Evolutionary conservation across 2,888 invertebrate genomes (phyloP).

Genomic region (Drosophila flavopinicola): DNA sequence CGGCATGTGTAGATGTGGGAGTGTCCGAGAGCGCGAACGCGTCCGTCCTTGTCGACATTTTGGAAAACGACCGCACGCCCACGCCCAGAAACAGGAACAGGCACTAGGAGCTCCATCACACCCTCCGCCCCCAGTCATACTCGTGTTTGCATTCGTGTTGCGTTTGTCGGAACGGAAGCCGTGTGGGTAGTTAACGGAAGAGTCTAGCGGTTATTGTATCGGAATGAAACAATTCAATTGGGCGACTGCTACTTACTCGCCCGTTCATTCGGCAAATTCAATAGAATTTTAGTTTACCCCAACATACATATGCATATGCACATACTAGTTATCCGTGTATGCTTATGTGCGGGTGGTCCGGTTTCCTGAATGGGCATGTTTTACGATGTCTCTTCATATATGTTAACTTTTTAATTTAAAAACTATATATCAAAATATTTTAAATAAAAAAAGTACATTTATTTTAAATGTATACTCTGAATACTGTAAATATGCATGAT

Average conservation of each 20-base stretch:
- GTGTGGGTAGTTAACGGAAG: slow-evolving; percentile 70
- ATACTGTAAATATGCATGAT: no score
- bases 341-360: no score
- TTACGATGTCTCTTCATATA: no score
- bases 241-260: slow-evolving; percentile 40
- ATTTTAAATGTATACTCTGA: no score
- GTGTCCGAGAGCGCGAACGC: slow-evolving; percentile 41
- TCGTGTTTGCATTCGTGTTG: not conserved
- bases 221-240: slow-evolving; percentile 73
- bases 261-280: slow-evolving; percentile 43
- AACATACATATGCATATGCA: no score
- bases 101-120: slow-evolving; percentile 12
- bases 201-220: slow-evolving; percentile 65
- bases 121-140: slow-evolving; percentile 15
- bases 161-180: slow-evolving; percentile 62
- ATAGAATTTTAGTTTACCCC: slow-evolving; percentile 18
- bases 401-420: no score
- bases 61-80: slow-evolving; percentile 39
- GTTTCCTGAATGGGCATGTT: no score
- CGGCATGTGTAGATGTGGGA: slow-evolving; percentile 31
- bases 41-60: slow-evolving; percentile 44
- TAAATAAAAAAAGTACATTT: no score
- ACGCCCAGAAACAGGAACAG: slow-evolving; percentile 19
- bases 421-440: no score
- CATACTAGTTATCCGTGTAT: no score